Evolutionary conservation across 35 echinoderm and acorn worm genomes (phyloP).

Genomic region (Amphiura filiformis): DNA sequence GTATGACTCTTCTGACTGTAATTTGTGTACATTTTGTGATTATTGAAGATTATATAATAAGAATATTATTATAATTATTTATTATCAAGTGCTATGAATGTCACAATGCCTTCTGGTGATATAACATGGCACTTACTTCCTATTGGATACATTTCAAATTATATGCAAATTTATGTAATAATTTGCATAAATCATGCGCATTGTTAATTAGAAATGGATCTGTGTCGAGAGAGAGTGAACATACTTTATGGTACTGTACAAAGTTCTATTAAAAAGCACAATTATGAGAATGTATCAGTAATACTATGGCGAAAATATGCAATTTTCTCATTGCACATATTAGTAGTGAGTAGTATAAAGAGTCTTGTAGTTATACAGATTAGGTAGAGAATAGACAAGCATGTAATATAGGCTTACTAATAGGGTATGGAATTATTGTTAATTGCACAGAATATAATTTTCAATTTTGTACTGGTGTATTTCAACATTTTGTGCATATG

Average conservation of each 20-base stretch:
- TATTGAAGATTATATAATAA: conserved; percentile 14
- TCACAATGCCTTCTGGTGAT: conserved; percentile 7
- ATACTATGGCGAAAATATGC: conserved; percentile 11
- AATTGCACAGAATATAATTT: neutral
- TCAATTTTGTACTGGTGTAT: neutral
- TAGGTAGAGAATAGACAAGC: neutral
- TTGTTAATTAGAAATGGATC: neutral
- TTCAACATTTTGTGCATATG: neutral
- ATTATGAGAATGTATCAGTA: neutral
- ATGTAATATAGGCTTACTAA: conserved; percentile 6
- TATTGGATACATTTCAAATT: conserved; percentile 6
- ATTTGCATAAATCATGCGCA: conserved; percentile 9
- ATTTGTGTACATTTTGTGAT: conserved; percentile 14
- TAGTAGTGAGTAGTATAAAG: neutral
- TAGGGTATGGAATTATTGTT: neutral
- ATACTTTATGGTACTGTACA: neutral
- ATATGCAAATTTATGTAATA: conserved; percentile 6
- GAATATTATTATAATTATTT: neutral
- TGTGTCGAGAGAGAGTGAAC: neutral
- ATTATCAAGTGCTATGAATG: neutral
- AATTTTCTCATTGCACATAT: neutral
- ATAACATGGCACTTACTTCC: neutral
- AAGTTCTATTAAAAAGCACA: conserved; percentile 9
- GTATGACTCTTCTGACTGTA: neutral
- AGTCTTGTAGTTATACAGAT: neutral